These are phyloP conservation scores for Pelobates fuscus DNA, from an alignment of 2,113 vertebrate genomes.

Conservation along the genomic window DNA sequence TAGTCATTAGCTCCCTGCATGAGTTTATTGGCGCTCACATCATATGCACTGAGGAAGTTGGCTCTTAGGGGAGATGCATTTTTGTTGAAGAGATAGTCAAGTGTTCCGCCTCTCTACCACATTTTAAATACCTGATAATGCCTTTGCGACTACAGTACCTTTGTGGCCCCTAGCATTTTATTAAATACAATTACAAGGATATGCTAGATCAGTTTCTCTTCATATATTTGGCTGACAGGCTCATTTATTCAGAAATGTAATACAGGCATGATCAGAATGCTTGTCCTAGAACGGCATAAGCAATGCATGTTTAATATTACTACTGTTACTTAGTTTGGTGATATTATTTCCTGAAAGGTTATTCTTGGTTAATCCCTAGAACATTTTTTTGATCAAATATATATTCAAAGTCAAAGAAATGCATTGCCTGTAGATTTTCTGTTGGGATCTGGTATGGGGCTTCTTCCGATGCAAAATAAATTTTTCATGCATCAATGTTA, in stretches of 20 bases:
- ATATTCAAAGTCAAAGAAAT: not conserved
- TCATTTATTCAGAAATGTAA: not conserved
- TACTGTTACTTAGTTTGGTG: not conserved
- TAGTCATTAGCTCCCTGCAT: not conserved
- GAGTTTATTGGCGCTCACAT: not conserved
- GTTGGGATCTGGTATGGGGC: not conserved
- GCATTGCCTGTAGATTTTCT: not conserved
- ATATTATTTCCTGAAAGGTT: not conserved
- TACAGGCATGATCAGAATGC: not conserved
- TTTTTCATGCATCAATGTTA: not conserved
- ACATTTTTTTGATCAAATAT: not conserved
- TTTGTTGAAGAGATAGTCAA: not conserved
- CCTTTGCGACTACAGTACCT: not conserved
- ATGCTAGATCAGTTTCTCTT: conserved; percentile 4
- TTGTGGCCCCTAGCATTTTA: conserved; percentile 7
- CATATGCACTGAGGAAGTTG: not conserved
- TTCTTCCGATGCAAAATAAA: not conserved
- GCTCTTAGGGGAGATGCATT: not conserved
- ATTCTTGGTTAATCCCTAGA: not conserved
- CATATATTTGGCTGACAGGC: not conserved
- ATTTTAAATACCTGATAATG: conserved; percentile 1
- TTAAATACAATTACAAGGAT: conserved; percentile 11
- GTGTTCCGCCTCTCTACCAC: not conserved
- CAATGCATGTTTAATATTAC: conserved; percentile 5
- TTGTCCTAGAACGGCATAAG: not conserved